These are phyloP conservation scores for Augochlora pura DNA, from an alignment of 1,140 invertebrate species.

Conservation along the genomic window DNA sequence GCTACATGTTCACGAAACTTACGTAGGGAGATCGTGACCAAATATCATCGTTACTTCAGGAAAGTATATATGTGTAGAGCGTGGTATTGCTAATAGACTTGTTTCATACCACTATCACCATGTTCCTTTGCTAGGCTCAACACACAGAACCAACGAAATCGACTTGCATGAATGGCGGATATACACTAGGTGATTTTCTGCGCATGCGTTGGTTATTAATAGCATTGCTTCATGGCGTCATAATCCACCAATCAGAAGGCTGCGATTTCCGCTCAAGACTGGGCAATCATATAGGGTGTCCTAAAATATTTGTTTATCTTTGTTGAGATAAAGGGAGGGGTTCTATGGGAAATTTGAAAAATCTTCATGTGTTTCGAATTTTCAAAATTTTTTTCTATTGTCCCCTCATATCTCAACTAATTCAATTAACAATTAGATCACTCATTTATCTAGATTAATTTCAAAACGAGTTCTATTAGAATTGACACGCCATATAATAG, in stretches of 20 bases:
- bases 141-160: conserved; percentile 75
- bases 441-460: too few relatives aligned
- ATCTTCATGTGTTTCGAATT: too few relatives aligned
- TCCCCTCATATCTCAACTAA: too few relatives aligned
- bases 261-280: conserved; percentile 53
- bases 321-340: too few relatives aligned
- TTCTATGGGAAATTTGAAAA: too few relatives aligned
- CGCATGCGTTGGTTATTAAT: conserved; percentile 76
- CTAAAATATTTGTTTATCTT: too few relatives aligned
- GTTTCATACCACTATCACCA: conserved; percentile 75
- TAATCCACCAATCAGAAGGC: conserved; percentile 59
- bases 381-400: too few relatives aligned
- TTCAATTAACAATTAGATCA: too few relatives aligned
- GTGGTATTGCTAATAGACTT: conserved; percentile 66
- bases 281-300: conserved; percentile 29
- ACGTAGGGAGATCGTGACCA: conserved; percentile 66
- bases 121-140: conserved; percentile 68
- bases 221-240: conserved; percentile 70
- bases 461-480: too few relatives aligned
- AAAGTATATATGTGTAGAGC: conserved; percentile 45
- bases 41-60: conserved; percentile 70
- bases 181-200: conserved; percentile 59
- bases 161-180: conserved; percentile 78
- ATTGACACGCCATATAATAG: too few relatives aligned
- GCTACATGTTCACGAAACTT: conserved; percentile 62